Evolutionary conservation across 1,140 invertebrate genomes (phyloP), one percentile per base, ranked within the genome.

Genomic region (Drosophila paulistorum): DNA sequence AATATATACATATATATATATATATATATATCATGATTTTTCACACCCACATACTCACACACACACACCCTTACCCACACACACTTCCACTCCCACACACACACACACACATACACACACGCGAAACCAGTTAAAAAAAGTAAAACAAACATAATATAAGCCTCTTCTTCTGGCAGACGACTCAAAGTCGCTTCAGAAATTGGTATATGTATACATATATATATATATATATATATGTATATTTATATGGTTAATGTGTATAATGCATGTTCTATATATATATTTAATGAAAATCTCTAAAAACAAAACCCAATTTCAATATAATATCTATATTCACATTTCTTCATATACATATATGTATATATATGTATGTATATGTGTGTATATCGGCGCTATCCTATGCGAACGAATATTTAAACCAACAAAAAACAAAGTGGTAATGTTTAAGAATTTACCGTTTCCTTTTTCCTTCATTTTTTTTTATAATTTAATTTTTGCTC

Each of bases 271-370:
- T 76, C 73, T 69, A 35, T 62, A 37, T 77, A 37, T 77, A 68
- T 76, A 86, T 82, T 86, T 87, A 72, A 86, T 80, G 79, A 89
- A 86, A 87, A 86, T 86, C 83, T 86, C 83, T 72, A 74, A 67
- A 84, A 74, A 30, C 59, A 71, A 70, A 74, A 65, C 77, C 68
- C 59, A 75, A 71, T 82, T 77, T 81, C 62, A 72, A 86, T 70
- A 81, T 69, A 51, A 51, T 51, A 51, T 20, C 14, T 48, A 51
- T 51, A 51, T 51, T 48, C 45, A 17, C 20, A 17, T 48, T 14
- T 45, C 30, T 30, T 30, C 7, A 14, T 14, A 45, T 45, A 7
- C n/a, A 17, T 48, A 48, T 20, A 9, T 48, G 10, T 23, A 23
- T 51, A 20, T 48, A 20, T 48, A 11, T 20, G 23, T 23, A 23